phyloP scores from a whole-genome alignment of 2,888 invertebrate species.

The Monochamus alternatus region DNA sequence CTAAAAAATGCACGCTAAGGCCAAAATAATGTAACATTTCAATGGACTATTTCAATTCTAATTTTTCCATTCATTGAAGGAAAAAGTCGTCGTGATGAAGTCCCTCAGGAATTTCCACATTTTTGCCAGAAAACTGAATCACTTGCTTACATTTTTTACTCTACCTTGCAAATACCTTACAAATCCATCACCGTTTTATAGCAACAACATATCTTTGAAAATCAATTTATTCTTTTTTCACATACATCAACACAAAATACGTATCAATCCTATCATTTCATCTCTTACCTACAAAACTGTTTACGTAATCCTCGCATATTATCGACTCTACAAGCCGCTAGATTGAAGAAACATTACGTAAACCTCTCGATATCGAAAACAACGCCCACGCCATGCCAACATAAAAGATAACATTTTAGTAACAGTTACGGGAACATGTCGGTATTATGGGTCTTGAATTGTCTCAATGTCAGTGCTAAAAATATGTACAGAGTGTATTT shows the following conservation, averaged over 20 bases:
- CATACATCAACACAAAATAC: background rate
- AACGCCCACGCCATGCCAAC: background rate
- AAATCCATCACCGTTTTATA: too few species aligned
- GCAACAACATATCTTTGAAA: background rate
- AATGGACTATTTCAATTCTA: too few species aligned
- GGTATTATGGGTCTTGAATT: slow-evolving; percentile 20
- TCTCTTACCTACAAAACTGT: background rate
- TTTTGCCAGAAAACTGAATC: too few species aligned
- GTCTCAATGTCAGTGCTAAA: slow-evolving; percentile 34
- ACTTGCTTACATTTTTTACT: too few species aligned
- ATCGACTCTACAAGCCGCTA: too few species aligned
- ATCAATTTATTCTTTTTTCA: background rate
- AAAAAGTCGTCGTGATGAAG: too few species aligned
- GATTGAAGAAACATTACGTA: background rate
- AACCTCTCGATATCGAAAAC: background rate
- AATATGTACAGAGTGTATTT: slow-evolving; percentile 21
- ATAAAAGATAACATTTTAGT: background rate
- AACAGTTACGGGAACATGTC: background rate
- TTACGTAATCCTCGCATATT: background rate
- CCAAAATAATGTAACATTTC: too few species aligned
- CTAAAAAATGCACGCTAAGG: too few species aligned
- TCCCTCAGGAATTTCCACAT: too few species aligned
- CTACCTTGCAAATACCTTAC: too few species aligned
- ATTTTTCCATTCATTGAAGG: too few species aligned
- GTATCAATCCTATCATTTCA: background rate